Evolutionary conservation across 2,888 invertebrate genomes (phyloP).

Genomic region (Hydroisotoma schaefferi): DNA sequence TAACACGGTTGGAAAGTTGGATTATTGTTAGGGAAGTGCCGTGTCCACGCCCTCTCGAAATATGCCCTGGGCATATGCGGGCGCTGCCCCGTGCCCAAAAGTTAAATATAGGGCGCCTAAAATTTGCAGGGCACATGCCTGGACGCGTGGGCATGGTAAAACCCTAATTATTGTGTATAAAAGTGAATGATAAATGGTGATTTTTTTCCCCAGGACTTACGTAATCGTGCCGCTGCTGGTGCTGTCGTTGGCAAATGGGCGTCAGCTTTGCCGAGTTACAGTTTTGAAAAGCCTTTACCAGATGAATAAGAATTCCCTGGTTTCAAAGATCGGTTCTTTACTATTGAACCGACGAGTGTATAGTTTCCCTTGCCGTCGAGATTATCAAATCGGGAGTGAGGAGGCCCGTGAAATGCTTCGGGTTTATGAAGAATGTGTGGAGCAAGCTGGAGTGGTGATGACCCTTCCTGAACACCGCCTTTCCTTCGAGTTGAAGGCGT

Average conservation of each 20-base stretch:
- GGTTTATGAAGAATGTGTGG: slow-evolving; percentile 19
- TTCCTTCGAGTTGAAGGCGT: slow-evolving; percentile 23
- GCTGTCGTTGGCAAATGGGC: slow-evolving; percentile 15
- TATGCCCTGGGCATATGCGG: too few species aligned
- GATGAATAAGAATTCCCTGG: slow-evolving; percentile 21
- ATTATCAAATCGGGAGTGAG: slow-evolving; percentile 10
- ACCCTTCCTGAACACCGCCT: slow-evolving; percentile 32
- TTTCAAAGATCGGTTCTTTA: slow-evolving; percentile 23
- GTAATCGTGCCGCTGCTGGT: slow-evolving; percentile 22
- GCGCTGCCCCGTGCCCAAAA: too few species aligned
- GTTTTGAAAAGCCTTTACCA: slow-evolving; percentile 27
- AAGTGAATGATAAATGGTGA: too few species aligned
- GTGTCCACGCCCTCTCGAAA: too few species aligned
- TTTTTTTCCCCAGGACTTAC: too few species aligned
- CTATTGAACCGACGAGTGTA: slow-evolving; percentile 26
- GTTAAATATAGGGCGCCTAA: too few species aligned
- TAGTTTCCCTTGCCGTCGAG: slow-evolving; percentile 31
- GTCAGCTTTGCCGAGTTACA: slow-evolving; percentile 13
- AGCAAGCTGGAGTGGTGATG: slow-evolving; percentile 21
- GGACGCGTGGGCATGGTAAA: too few species aligned
- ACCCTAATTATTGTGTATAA: too few species aligned
- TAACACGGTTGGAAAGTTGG: neutral
- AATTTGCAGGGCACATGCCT: too few species aligned
- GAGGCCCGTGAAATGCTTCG: neutral
- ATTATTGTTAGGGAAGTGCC: too few species aligned